A percentile compares a stretch with the other conserved stretches of the same genome.
phyloP scores from a whole-genome alignment of 2,113 vertebrate genomes.

The Xerus inauris region DNA sequence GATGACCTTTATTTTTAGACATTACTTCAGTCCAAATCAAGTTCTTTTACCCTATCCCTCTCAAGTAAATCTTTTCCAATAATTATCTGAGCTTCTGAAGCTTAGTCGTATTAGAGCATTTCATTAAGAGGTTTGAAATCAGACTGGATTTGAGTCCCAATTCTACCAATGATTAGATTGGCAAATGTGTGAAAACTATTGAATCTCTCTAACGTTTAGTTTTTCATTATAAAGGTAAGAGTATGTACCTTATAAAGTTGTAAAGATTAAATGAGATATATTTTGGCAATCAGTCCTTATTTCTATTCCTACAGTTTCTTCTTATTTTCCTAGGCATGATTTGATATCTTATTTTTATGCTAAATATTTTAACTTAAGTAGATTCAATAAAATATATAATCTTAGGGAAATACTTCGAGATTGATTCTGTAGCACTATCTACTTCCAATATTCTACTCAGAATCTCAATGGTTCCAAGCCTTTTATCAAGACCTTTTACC shows the following conservation, averaged over 20 bases:
- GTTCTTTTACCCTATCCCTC: neutral
- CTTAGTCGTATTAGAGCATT: neutral
- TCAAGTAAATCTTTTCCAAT: neutral
- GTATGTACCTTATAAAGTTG: slow-evolving; percentile 3
- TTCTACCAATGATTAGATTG: neutral
- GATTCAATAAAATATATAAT: neutral
- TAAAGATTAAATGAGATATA: neutral
- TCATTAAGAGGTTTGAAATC: neutral
- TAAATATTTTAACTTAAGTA: neutral
- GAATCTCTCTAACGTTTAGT: neutral
- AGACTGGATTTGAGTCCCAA: neutral
- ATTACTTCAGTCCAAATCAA: neutral
- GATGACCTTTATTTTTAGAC: neutral
- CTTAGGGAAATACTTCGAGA: neutral
- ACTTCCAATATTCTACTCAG: neutral
- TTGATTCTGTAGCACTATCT: neutral
- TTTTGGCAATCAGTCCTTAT: neutral
- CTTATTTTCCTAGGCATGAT: neutral
- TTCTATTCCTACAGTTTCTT: neutral
- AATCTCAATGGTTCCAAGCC: neutral
- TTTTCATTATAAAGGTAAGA: slow-evolving; percentile 30
- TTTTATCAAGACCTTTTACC: neutral
- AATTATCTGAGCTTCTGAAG: neutral
- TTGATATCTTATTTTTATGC: neutral
- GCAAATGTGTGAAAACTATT: neutral